Conservation (phyloP, 2,888 invertebrate genomes). For the Euphydryas editha region DNA sequence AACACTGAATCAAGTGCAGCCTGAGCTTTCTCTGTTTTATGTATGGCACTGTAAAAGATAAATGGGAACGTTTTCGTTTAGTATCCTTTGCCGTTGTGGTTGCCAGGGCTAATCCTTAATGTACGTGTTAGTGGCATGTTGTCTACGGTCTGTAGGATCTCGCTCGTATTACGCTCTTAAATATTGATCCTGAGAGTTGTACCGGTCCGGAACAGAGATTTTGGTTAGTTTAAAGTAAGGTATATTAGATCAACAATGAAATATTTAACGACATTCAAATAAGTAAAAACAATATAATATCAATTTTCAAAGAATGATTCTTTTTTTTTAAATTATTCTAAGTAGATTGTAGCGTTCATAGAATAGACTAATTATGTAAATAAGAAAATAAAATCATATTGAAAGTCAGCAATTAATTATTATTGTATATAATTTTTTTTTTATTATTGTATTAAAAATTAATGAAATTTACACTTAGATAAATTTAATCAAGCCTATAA, state of each 20-base stretch:
- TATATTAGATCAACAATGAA: not conserved
- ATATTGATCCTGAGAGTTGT: conserved; percentile 7
- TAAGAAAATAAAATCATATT: no score
- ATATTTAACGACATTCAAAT: not conserved
- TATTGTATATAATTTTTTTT: no score
- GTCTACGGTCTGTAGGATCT: conserved; percentile 27
- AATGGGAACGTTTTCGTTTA: conserved; percentile 65
- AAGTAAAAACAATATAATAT: no score
- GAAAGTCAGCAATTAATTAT: no score
- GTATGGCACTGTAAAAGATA: conserved; percentile 72
- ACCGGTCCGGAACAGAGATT: not conserved
- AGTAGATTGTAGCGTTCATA: no score
- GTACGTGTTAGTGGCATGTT: conserved; percentile 45
- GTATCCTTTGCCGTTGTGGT: conserved; percentile 50
- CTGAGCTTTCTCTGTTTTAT: conserved; percentile 70
- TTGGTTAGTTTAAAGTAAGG: not conserved
- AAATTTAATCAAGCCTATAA: no score
- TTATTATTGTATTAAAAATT: no score
- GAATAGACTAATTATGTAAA: no score
- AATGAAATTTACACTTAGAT: no score
- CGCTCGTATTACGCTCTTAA: conserved; percentile 13
- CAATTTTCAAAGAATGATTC: no score
- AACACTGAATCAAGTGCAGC: conserved; percentile 81
- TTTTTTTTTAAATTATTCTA: no score
- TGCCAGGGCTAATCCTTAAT: conserved; percentile 53